These are phyloP conservation scores for Anas platyrhynchos DNA, from an alignment of 2,113 vertebrate genomes.

Conservation along the genomic window DNA sequence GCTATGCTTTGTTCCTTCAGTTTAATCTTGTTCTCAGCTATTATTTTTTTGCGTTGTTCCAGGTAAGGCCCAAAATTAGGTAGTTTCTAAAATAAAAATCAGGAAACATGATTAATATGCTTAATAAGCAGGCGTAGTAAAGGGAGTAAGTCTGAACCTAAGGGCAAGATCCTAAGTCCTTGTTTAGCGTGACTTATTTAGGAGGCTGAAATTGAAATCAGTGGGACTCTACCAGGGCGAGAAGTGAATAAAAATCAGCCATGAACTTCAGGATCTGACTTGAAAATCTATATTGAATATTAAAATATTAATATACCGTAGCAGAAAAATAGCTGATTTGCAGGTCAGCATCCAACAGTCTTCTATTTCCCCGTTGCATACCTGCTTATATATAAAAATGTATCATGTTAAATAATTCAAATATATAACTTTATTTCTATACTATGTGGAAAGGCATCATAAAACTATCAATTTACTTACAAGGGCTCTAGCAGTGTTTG, in stretches of 20 bases:
- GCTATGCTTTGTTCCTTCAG: constrained; percentile 42
- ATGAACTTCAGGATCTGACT: constrained; percentile 10
- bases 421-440: constrained; percentile 3
- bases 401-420: constrained; percentile 45
- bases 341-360: constrained; percentile 16
- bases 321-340: constrained; percentile 42
- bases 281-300: constrained; percentile 43
- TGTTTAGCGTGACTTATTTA: not conserved
- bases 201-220: not conserved
- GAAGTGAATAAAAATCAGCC: constrained; percentile 40
- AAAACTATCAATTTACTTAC: constrained; percentile 23
- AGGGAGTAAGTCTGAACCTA: not conserved
- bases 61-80: constrained; percentile 92
- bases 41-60: constrained; percentile 80
- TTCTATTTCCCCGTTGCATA: constrained; percentile 8
- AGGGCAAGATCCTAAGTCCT: not conserved
- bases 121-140: not conserved
- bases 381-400: constrained; percentile 25
- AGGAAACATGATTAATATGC: not conserved
- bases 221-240: not conserved
- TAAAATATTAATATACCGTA: constrained; percentile 47
- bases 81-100: constrained; percentile 78
- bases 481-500: not conserved
- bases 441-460: not conserved
- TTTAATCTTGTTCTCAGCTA: constrained; percentile 82